phyloP scores from a whole-genome alignment of 2,113 vertebrate species.

The Macaca nemestrina region DNA sequence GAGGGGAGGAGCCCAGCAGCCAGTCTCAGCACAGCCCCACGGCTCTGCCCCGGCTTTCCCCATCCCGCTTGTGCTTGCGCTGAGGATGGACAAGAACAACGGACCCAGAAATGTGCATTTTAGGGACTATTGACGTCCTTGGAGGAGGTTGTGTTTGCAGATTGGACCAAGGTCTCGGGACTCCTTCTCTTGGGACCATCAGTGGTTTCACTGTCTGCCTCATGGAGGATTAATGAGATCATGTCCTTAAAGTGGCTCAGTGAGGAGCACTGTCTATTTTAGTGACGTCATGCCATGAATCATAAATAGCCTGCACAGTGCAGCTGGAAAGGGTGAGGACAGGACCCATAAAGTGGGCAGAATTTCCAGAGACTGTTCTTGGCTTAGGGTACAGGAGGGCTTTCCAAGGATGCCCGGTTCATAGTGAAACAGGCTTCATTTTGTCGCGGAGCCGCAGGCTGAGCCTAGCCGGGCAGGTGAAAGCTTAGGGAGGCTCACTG shows the following conservation, averaged over 20 bases:
- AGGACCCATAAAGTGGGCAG: rapidly evolving
- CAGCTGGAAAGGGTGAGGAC: background rate
- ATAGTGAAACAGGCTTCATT: background rate
- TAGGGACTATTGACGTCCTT: background rate
- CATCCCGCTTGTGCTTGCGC: too few species aligned
- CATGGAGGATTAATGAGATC: background rate
- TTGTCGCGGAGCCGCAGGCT: background rate
- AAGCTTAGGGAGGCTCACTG: background rate
- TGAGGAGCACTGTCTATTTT: background rate
- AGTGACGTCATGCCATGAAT: rapidly evolving
- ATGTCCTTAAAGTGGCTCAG: background rate
- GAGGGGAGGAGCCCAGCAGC: background rate
- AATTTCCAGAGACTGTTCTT: background rate
- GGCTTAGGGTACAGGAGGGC: background rate
- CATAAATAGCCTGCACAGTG: background rate
- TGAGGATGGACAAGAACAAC: background rate
- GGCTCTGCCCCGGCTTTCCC: background rate
- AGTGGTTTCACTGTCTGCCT: background rate
- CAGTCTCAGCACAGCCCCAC: background rate
- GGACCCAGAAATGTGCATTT: background rate
- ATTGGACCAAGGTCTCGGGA: background rate
- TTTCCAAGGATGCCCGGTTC: background rate
- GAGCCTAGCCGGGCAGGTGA: background rate
- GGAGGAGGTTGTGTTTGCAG: background rate
- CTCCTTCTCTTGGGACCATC: background rate